These are phyloP conservation scores for Adela reaumurella DNA, from an alignment of 2,888 invertebrate species.

Conservation along the genomic window DNA sequence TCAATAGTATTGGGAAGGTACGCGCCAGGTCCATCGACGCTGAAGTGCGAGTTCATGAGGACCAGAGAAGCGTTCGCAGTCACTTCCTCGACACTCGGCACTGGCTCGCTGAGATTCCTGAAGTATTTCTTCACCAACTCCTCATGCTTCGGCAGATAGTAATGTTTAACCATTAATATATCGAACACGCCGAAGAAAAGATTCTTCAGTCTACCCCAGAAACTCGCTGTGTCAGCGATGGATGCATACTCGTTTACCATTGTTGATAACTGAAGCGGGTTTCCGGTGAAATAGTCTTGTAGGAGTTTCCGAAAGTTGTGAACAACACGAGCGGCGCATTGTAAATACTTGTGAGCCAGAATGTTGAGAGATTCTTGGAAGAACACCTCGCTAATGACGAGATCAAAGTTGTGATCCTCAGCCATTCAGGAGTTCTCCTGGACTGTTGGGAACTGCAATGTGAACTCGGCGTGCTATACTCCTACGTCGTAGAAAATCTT, in stretches of 20 bases:
- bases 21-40: constrained; percentile 41
- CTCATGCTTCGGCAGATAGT: constrained; percentile 35
- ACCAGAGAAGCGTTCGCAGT: constrained; percentile 38
- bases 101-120: constrained; percentile 26
- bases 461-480: constrained; percentile 2
- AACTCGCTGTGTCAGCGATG: constrained; percentile 7
- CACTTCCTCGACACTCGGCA: constrained; percentile 34
- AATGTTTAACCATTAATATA: constrained; percentile 34
- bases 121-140: constrained; percentile 31
- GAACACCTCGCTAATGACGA: constrained; percentile 11
- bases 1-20: constrained; percentile 54
- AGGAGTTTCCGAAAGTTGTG: constrained; percentile 11
- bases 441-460: constrained; percentile 10
- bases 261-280: constrained; percentile 12
- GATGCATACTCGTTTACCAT: constrained; percentile 10
- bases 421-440: constrained; percentile 10
- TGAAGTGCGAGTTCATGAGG: constrained; percentile 48
- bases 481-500: constrained; percentile 5
- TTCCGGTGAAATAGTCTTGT: constrained; percentile 10
- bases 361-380: constrained; percentile 12
- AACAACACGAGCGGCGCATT: constrained; percentile 11
- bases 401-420: constrained; percentile 11
- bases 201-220: constrained; percentile 10
- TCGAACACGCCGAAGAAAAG: constrained; percentile 22
- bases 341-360: constrained; percentile 14